Conservation (phyloP, 2,888 invertebrate species). For the Gandaritis pyraliata region DNA sequence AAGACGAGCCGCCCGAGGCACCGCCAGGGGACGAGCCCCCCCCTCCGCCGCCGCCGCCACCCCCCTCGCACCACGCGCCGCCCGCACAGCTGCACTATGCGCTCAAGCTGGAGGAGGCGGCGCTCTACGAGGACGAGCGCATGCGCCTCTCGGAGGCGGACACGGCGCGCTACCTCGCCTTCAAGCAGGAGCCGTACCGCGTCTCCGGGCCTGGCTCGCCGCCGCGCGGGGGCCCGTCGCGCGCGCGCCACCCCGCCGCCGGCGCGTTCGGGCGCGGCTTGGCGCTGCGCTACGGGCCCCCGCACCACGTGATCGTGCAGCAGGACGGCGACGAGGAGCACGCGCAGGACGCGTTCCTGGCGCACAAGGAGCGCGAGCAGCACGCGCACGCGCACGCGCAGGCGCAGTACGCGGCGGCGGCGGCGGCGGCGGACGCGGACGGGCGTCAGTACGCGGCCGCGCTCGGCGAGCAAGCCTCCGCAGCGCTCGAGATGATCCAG, state of each 20-base stretch:
- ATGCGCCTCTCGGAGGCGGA: conserved; percentile 67
- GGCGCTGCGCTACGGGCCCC: conserved; percentile 67
- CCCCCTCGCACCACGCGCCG: conserved; percentile 14
- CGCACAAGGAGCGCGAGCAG: conserved; percentile 46
- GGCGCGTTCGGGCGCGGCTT: conserved; percentile 56
- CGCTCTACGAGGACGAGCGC: conserved; percentile 69
- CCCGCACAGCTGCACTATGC: conserved; percentile 52
- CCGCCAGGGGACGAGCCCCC: conserved; percentile 47
- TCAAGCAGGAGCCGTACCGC: conserved; percentile 74
- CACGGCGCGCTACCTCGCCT: conserved; percentile 72
- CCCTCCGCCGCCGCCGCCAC: neutral
- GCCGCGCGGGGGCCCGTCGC: conserved; percentile 26
- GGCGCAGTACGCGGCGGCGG: conserved; percentile 47
- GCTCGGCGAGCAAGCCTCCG: conserved; percentile 60
- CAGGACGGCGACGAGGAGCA: conserved; percentile 67
- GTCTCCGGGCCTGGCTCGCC: conserved; percentile 51
- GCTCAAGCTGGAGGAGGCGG: conserved; percentile 56
- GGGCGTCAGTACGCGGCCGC: conserved; percentile 65
- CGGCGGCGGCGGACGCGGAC: conserved; percentile 55
- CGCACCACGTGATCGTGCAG: conserved; percentile 68
- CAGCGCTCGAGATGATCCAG: conserved; percentile 73
- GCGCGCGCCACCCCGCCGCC: conserved; percentile 33
- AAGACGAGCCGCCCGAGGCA: conserved; percentile 71
- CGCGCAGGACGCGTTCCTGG: conserved; percentile 58
- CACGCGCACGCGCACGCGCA: neutral